phyloP scores from a whole-genome alignment of 2,888 invertebrate species.

The Eupithecia tripunctaria region DNA sequence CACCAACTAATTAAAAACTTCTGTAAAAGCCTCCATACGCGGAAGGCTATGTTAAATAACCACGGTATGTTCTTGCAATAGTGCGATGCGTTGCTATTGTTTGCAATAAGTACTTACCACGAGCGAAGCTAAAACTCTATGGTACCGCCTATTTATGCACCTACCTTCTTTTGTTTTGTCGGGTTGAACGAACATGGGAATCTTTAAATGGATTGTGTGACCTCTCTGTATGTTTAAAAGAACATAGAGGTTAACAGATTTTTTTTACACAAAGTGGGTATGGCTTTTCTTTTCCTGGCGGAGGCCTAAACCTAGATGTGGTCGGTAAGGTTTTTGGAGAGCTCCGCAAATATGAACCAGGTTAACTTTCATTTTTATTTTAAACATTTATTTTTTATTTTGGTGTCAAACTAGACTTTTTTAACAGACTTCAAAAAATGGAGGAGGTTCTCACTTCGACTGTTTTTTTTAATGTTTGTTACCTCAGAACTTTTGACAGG shows the following conservation, averaged over 20 bases:
- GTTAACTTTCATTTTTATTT: too few relatives aligned
- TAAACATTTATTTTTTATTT: too few relatives aligned
- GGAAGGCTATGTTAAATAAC: conserved; percentile 32
- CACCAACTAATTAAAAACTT: conserved; percentile 11
- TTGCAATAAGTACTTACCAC: conserved; percentile 9
- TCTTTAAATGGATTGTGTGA: conserved; percentile 25
- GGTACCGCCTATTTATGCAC: conserved; percentile 3
- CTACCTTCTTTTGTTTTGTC: conserved; percentile 17
- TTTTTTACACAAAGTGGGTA: too few relatives aligned
- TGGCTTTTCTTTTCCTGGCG: too few relatives aligned
- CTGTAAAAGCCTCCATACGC: conserved; percentile 17
- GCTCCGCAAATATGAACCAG: too few relatives aligned
- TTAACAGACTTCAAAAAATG: too few relatives aligned
- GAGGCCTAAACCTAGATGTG: too few relatives aligned
- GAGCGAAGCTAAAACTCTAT: conserved; percentile 1
- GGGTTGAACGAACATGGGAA: conserved; percentile 35
- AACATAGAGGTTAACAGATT: too few relatives aligned
- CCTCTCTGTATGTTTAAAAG: conserved; percentile 2
- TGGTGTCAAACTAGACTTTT: not conserved
- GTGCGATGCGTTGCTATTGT: conserved; percentile 26
- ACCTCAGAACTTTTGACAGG: too few relatives aligned
- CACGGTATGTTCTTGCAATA: conserved; percentile 29
- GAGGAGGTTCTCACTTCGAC: too few relatives aligned
- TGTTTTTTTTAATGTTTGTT: too few relatives aligned
- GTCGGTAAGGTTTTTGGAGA: too few relatives aligned